Evolutionary conservation across 1,140 invertebrate genomes (phyloP).

Genomic region (Venturia canescens): DNA sequence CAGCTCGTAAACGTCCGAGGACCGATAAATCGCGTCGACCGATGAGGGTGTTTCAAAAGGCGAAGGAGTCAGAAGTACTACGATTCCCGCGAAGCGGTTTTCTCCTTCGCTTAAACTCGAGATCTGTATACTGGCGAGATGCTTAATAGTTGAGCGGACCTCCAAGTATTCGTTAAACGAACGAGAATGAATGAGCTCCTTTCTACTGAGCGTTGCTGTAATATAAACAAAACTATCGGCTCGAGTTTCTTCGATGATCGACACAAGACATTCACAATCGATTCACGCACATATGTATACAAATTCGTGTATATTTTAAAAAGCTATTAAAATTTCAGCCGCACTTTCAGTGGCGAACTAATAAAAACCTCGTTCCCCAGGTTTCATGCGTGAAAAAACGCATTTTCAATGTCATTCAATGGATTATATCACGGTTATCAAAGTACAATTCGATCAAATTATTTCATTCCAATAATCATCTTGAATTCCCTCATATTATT

Average conservation of each 20-base stretch:
- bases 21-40: constrained; percentile 26
- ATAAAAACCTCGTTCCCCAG: too few species aligned
- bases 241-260: constrained; percentile 25
- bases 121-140: background rate
- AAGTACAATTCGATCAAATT: too few species aligned
- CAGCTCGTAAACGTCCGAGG: constrained; percentile 19
- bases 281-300: background rate
- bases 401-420: background rate
- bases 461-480: too few species aligned
- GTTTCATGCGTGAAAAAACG: background rate
- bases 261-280: constrained; percentile 6
- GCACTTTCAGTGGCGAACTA: too few species aligned
- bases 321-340: background rate
- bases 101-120: constrained; percentile 15
- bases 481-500: too few species aligned
- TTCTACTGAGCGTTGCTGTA: background rate
- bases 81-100: background rate
- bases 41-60: background rate
- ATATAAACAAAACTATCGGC: constrained; percentile 28
- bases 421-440: background rate
- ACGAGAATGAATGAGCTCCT: constrained; percentile 4
- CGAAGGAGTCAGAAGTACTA: background rate
- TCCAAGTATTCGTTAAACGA: constrained; percentile 1
- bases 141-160: background rate
- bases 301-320: background rate